A percentile compares a stretch with the other conserved stretches of the same genome.
These are phyloP conservation scores for Danionella cerebrum DNA, from an alignment of 2,113 vertebrate species.

Conservation along the genomic window DNA sequence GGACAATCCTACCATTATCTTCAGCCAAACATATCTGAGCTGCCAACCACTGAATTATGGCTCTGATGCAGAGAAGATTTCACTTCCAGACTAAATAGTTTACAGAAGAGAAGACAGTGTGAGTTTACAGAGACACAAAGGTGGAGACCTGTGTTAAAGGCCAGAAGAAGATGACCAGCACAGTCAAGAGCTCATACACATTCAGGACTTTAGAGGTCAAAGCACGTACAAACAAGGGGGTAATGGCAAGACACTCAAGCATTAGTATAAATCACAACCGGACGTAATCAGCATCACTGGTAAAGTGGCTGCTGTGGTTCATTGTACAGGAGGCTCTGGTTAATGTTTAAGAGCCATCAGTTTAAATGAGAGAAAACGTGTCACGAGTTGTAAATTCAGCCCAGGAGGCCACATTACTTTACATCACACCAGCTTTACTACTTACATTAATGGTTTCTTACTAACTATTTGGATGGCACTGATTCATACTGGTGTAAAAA, in stretches of 20 bases:
- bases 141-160: slow-evolving; percentile 14
- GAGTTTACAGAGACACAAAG: slow-evolving; percentile 35
- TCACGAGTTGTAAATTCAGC: not conserved
- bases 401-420: not conserved
- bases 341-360: slow-evolving; percentile 19
- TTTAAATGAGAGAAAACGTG: not conserved
- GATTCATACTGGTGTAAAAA: no score
- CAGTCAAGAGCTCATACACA: slow-evolving; percentile 29
- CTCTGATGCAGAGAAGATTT: not conserved
- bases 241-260: slow-evolving; percentile 14
- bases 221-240: slow-evolving; percentile 21
- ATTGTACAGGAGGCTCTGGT: not conserved
- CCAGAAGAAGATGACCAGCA: not conserved
- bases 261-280: slow-evolving; percentile 1
- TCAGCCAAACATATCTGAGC: slow-evolving; percentile 1
- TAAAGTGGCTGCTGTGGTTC: not conserved
- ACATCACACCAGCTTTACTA: not conserved
- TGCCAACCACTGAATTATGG: not conserved
- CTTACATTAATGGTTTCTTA: not conserved
- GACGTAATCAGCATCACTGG: not conserved
- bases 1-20: not conserved
- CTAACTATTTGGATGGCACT: no score
- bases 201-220: slow-evolving; percentile 17
- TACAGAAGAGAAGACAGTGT: slow-evolving; percentile 45
- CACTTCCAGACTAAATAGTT: slow-evolving; percentile 55